These are phyloP conservation scores for Brachionus angularis DNA, from an alignment of 1,140 invertebrate species.

Conservation along the genomic window DNA sequence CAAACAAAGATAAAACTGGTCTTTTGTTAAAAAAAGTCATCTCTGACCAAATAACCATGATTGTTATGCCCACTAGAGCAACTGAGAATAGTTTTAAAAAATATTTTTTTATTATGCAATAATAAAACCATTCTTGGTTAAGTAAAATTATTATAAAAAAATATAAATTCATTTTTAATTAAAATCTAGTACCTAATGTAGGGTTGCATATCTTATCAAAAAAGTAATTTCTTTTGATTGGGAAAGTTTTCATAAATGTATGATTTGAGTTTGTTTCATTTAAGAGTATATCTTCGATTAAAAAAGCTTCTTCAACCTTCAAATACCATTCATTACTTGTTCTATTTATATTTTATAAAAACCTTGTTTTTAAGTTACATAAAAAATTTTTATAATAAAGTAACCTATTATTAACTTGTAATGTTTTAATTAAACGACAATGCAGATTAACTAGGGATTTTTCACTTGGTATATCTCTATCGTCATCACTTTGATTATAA, in stretches of 20 bases:
- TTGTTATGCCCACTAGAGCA: constrained; percentile 71
- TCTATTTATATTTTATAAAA: constrained; percentile 59
- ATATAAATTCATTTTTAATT: not conserved
- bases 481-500: constrained; percentile 53
- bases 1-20: constrained; percentile 90
- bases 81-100: constrained; percentile 70
- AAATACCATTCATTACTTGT: constrained; percentile 88
- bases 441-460: constrained; percentile 66
- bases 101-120: constrained; percentile 73
- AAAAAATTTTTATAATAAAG: not conserved
- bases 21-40: constrained; percentile 87
- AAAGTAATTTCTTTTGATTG: constrained; percentile 53
- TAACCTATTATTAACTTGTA: constrained; percentile 45
- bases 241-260: constrained; percentile 73
- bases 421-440: constrained; percentile 62
- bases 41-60: constrained; percentile 94
- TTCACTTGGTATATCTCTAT: constrained; percentile 64
- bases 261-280: constrained; percentile 67
- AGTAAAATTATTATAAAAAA: constrained; percentile 52
- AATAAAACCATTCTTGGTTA: constrained; percentile 82
- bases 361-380: too few relatives aligned
- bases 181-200: constrained; percentile 40
- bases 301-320: constrained; percentile 69
- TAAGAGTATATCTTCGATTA: constrained; percentile 77
- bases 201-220: constrained; percentile 45